Conservation (phyloP, 2,888 invertebrate species). For the Eupithecia inturbata region DNA sequence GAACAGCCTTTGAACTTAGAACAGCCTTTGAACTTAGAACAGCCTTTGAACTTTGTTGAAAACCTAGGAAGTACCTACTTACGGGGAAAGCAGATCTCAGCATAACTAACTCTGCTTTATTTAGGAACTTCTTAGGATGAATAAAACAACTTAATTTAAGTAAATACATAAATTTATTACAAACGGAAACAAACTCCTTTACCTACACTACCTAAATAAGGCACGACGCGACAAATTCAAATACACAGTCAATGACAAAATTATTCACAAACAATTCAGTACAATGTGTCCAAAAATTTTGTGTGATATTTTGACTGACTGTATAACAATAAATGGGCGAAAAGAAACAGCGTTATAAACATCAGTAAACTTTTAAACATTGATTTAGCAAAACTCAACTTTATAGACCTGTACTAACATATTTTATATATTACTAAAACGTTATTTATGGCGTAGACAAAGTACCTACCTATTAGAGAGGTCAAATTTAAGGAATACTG, state of each 20-base stretch:
- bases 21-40: too few relatives aligned
- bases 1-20: too few relatives aligned
- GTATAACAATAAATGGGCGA: constrained; percentile 29
- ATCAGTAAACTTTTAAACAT: constrained; percentile 25
- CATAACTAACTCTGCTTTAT: neutral
- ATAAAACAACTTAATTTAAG: constrained; percentile 46
- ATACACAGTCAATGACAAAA: constrained; percentile 36
- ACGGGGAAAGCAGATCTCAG: neutral
- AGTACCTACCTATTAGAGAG: neutral
- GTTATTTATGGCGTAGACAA: constrained; percentile 28
- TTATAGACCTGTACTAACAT: constrained; percentile 56
- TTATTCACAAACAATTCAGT: constrained; percentile 29
- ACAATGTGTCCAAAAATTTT: constrained; percentile 26
- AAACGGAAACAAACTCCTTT: constrained; percentile 83
- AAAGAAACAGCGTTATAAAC: constrained; percentile 18
- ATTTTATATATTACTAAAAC: constrained; percentile 29
- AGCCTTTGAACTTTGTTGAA: too few relatives aligned
- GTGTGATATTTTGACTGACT: constrained; percentile 31
- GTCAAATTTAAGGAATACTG: constrained; percentile 44
- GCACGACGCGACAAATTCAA: constrained; percentile 70
- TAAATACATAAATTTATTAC: constrained; percentile 81
- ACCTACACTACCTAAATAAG: constrained; percentile 78
- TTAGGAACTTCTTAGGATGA: neutral
- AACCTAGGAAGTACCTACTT: too few relatives aligned
- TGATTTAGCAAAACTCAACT: constrained; percentile 50